Conservation (phyloP, 2,797 vertebrate species). For the Peromyscus melanophrys region DNA sequence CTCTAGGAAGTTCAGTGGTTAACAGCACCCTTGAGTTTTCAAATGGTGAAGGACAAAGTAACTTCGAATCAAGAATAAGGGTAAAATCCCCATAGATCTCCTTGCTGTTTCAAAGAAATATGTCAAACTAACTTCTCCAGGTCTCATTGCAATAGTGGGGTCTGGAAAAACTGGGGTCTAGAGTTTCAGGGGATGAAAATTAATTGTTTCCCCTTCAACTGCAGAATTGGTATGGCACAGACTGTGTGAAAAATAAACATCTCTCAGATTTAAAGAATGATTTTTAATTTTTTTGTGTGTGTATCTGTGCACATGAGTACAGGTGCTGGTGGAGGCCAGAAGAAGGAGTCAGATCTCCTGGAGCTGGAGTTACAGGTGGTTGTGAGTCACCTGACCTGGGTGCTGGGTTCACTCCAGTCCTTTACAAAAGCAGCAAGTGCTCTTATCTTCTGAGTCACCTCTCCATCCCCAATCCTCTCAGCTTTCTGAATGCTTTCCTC, state of each 20-base stretch:
- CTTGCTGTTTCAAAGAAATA: neutral
- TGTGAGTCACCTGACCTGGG: neutral
- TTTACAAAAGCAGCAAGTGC: neutral
- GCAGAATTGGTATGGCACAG: neutral
- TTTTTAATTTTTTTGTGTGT: neutral
- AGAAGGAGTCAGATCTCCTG: neutral
- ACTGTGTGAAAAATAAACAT: neutral
- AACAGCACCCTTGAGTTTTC: neutral
- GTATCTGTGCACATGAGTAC: neutral
- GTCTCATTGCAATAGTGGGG: neutral
- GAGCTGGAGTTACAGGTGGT: neutral
- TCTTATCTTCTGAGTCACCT: neutral
- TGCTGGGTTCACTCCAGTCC: neutral
- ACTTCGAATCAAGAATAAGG: neutral
- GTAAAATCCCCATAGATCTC: neutral
- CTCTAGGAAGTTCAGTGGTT: neutral
- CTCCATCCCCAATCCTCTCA: neutral
- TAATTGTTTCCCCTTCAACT: neutral
- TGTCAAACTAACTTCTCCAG: neutral
- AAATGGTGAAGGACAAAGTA: neutral
- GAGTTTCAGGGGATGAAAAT: neutral
- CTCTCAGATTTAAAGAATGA: neutral
- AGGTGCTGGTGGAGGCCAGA: neutral
- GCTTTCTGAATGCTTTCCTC: neutral
- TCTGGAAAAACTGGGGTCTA: neutral